A percentile compares a stretch with the other conserved stretches of the same genome.
These are phyloP conservation scores for Tetraodon nigroviridis DNA, from an alignment of 2,113 vertebrate genomes.

Conservation along the genomic window DNA sequence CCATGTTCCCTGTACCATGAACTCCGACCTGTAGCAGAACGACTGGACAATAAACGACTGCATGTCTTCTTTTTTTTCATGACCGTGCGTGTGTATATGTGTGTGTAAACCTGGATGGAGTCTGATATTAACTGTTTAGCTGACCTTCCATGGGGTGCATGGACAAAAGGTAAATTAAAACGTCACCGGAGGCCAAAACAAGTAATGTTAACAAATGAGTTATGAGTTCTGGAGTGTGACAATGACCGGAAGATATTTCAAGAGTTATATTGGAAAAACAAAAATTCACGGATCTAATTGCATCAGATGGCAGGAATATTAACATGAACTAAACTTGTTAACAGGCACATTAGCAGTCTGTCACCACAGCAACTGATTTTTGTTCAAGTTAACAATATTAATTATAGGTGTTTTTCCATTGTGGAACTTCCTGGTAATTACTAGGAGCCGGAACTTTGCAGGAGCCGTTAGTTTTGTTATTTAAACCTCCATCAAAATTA, in stretches of 20 bases:
- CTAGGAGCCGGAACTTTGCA: too few relatives aligned
- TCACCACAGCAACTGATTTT: too few relatives aligned
- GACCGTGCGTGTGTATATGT: conserved; percentile 21
- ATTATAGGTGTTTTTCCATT: too few relatives aligned
- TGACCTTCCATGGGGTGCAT: conserved; percentile 24
- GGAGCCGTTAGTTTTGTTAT: too few relatives aligned
- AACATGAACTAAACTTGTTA: too few relatives aligned
- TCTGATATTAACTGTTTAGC: conserved; percentile 42
- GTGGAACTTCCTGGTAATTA: too few relatives aligned
- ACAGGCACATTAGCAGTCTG: too few relatives aligned
- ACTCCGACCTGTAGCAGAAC: conserved; percentile 40
- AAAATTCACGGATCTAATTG: too few relatives aligned
- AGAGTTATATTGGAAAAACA: neutral
- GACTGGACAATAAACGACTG: conserved; percentile 52
- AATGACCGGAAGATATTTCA: neutral
- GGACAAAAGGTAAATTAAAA: conserved; percentile 12
- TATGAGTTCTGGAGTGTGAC: conserved; percentile 15
- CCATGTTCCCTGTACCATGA: conserved; percentile 62
- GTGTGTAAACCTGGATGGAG: conserved; percentile 11
- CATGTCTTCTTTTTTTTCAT: conserved; percentile 43
- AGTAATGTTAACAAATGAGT: conserved; percentile 1
- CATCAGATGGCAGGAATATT: too few relatives aligned
- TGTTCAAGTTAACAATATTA: too few relatives aligned
- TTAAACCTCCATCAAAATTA: too few relatives aligned
- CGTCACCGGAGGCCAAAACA: neutral